phyloP scores from a whole-genome alignment of 2,113 vertebrate genomes.

The Piprites chloris region DNA sequence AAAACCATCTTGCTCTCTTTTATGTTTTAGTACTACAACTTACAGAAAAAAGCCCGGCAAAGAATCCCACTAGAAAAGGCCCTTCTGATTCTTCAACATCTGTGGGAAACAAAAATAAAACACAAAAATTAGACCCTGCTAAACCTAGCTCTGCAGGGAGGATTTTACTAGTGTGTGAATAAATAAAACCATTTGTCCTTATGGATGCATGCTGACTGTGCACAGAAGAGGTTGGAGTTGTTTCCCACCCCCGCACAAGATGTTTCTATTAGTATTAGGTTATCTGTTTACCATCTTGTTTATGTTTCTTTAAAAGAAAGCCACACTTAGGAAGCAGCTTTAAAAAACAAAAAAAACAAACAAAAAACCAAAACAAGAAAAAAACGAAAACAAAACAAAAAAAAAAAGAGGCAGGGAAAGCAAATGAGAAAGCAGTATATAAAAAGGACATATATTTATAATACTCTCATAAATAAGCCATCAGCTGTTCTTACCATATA shows the following conservation, averaged over 20 bases:
- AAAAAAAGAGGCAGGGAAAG: background rate
- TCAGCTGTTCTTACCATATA: background rate
- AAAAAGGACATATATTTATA: background rate
- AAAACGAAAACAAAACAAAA: too few relatives aligned
- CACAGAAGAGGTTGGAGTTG: background rate
- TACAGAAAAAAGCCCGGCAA: background rate
- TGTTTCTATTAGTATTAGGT: background rate
- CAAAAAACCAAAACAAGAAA: too few relatives aligned
- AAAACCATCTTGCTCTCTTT: background rate
- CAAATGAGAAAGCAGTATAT: background rate
- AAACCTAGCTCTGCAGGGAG: background rate
- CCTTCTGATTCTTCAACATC: background rate
- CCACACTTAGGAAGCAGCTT: background rate
- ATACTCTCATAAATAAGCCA: background rate
- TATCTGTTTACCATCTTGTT: background rate
- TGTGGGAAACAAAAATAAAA: constrained; percentile 40
- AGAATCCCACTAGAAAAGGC: background rate
- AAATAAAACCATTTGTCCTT: constrained; percentile 51
- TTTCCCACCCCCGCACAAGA: background rate
- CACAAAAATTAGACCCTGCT: background rate
- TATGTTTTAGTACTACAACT: background rate
- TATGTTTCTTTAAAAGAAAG: background rate
- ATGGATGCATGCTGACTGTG: background rate
- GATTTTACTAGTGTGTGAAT: constrained; percentile 36
- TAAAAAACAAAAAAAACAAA: background rate